phyloP scores from a whole-genome alignment of 2,113 vertebrate genomes.

The Todiramphus chloris region DNA sequence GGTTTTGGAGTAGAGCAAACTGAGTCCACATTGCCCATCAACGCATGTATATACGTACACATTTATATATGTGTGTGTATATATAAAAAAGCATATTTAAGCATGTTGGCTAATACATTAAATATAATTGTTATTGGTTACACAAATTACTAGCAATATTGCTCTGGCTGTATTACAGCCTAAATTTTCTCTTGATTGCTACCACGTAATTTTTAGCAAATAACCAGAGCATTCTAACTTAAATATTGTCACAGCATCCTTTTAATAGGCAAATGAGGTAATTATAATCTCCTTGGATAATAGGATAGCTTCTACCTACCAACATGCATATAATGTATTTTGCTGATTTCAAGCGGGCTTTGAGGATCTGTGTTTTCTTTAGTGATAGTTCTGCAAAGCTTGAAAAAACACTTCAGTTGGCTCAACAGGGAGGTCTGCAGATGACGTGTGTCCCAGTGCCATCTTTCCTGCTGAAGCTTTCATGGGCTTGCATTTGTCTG shows the following conservation, averaged over 20 bases:
- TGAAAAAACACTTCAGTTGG: background rate
- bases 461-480: background rate
- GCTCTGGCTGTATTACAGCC: conserved; percentile 13
- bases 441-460: background rate
- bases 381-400: background rate
- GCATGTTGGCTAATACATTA: background rate
- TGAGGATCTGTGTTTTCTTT: background rate
- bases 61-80: background rate
- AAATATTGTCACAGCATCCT: conserved; percentile 56
- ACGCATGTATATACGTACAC: background rate
- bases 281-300: conserved; percentile 62
- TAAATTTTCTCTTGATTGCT: conserved; percentile 62
- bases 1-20: background rate
- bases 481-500: background rate
- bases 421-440: background rate
- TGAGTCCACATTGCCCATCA: background rate
- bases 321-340: background rate
- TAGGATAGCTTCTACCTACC: conserved; percentile 26
- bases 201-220: conserved; percentile 61
- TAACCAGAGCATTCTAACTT: conserved; percentile 47
- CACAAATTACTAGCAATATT: conserved; percentile 2
- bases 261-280: conserved; percentile 57
- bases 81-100: background rate
- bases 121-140: conserved; percentile 21
- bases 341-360: background rate